Percentiles rank a stretch among this genome's conserved stretches.
These are phyloP conservation scores for Erebia ligea DNA, from an alignment of 2,888 invertebrate genomes.

Conservation along the genomic window DNA sequence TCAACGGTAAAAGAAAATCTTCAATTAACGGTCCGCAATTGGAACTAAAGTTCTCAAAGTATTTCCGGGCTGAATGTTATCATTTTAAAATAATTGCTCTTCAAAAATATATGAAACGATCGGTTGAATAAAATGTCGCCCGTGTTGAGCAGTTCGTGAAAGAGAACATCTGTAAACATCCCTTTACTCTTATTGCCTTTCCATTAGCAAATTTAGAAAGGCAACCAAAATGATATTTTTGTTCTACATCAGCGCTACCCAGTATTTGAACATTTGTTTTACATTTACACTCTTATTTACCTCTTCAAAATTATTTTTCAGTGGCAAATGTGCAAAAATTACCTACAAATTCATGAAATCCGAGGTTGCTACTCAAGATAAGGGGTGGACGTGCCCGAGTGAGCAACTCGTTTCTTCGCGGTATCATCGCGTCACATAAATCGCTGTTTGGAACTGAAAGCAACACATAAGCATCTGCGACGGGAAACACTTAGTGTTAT, in stretches of 20 bases:
- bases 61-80: background rate
- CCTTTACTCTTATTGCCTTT: no score
- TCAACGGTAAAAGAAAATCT: background rate
- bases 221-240: no score
- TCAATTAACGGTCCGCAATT: background rate
- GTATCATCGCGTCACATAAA: slow-evolving; percentile 13
- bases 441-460: slow-evolving; percentile 20
- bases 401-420: slow-evolving; percentile 10
- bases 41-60: background rate
- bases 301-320: background rate
- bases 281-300: background rate
- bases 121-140: background rate
- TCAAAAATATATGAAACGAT: background rate
- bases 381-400: slow-evolving; percentile 12
- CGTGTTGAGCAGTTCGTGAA: background rate
- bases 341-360: slow-evolving; percentile 8
- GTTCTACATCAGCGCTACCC: no score
- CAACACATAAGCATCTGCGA: slow-evolving; percentile 15
- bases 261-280: no score
- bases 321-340: background rate
- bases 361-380: background rate
- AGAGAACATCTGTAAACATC: background rate
- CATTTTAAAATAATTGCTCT: background rate
- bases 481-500: slow-evolving; percentile 17
- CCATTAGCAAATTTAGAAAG: no score